Evolutionary conservation across 2,797 vertebrate species (phyloP).

Genomic region (Scolopax bukidnonensis): DNA sequence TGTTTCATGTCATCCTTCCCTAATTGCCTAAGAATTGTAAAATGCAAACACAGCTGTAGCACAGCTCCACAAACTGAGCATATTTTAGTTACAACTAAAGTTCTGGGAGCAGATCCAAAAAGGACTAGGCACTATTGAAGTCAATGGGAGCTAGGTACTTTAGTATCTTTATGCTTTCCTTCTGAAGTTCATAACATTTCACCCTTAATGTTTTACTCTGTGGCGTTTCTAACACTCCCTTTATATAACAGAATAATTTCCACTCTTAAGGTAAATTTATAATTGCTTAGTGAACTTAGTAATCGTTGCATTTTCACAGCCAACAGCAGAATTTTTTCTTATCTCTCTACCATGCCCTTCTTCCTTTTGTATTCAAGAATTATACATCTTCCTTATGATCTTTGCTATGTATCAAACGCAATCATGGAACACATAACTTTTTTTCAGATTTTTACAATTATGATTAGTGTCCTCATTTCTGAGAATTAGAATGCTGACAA

Average conservation of each 20-base stretch:
- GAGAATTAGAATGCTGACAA: background rate
- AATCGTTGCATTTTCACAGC: background rate
- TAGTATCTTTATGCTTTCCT: background rate
- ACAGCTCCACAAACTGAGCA: background rate
- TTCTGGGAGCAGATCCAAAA: background rate
- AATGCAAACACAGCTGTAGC: background rate
- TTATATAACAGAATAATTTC: background rate
- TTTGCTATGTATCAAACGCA: background rate
- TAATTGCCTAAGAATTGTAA: background rate
- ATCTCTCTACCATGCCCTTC: background rate
- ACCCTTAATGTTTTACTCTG: background rate
- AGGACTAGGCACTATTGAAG: background rate
- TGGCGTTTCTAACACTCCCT: background rate
- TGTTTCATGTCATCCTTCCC: background rate
- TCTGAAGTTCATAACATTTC: background rate
- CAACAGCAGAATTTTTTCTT: background rate
- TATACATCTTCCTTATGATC: background rate
- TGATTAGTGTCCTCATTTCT: background rate
- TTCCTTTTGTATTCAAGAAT: background rate
- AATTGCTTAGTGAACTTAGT: background rate
- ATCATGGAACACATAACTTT: background rate
- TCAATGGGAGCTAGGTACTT: background rate
- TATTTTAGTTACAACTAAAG: background rate
- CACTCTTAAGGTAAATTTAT: background rate
- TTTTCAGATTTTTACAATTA: background rate